These are phyloP conservation scores for Cryptoprocta ferox DNA, from an alignment of 2,797 vertebrate species.

Conservation along the genomic window DNA sequence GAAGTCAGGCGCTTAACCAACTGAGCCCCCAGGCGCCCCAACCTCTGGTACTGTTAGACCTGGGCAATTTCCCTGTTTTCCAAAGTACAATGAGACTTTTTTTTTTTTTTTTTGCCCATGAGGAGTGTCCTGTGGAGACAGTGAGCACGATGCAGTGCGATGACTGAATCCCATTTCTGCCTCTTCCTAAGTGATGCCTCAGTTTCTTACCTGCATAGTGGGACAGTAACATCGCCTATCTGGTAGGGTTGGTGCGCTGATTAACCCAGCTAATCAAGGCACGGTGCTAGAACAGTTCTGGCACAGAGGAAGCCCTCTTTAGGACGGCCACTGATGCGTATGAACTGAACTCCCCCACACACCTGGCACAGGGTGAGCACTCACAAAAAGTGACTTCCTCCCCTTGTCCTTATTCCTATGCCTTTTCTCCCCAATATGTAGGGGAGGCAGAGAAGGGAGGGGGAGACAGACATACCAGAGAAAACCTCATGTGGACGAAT, in stretches of 20 bases:
- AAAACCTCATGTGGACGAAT: not conserved
- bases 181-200: rapidly evolving
- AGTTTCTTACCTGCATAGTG: not conserved
- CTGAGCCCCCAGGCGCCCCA: no score
- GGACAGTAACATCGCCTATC: not conserved
- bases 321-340: rapidly evolving
- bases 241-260: rapidly evolving
- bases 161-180: not conserved
- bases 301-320: not conserved
- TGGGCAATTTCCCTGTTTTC: not conserved
- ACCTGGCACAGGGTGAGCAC: not conserved
- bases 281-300: not conserved
- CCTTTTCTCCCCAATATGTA: not conserved
- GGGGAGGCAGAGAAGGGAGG: not conserved
- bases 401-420: not conserved
- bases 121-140: not conserved
- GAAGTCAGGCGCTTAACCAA: no score
- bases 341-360: not conserved
- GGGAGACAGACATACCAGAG: not conserved
- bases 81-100: not conserved
- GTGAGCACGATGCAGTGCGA: rapidly evolving
- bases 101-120: not conserved
- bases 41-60: not conserved
- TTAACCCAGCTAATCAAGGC: not conserved
- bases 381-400: not conserved